These are phyloP conservation scores for Portevinia maculata DNA, from an alignment of 2,888 invertebrate genomes.

Conservation along the genomic window DNA sequence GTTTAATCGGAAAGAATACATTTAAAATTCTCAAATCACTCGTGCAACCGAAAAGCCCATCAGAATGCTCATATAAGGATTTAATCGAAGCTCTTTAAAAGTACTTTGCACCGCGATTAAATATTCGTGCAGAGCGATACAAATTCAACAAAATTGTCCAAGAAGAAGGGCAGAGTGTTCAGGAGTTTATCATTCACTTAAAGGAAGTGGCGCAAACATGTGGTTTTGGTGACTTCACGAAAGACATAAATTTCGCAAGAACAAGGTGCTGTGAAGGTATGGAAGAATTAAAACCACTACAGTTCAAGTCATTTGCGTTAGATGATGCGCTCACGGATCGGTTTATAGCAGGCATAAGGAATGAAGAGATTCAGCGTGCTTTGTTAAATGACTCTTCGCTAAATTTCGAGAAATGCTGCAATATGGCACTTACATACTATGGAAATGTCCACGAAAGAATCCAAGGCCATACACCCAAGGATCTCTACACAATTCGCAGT, in stretches of 20 bases:
- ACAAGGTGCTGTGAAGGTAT: conserved; percentile 2
- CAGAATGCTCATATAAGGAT: background rate
- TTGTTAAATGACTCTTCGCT: conserved; percentile 39
- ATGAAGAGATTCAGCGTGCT: conserved; percentile 19
- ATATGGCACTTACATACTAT: conserved; percentile 33
- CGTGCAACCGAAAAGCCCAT: conserved; percentile 11
- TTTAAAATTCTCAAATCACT: conserved; percentile 3
- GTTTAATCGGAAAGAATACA: conserved; percentile 11
- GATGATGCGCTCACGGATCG: conserved; percentile 32
- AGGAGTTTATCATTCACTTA: conserved; percentile 7
- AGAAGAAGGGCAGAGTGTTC: conserved; percentile 27
- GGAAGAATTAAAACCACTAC: conserved; percentile 17
- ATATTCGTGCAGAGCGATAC: conserved; percentile 16
- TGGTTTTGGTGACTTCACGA: conserved; percentile 9
- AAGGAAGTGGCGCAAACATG: conserved; percentile 9
- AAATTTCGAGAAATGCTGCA: conserved; percentile 38
- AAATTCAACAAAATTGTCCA: conserved; percentile 23
- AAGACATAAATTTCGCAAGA: background rate
- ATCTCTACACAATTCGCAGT: too few relatives aligned
- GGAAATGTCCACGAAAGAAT: conserved; percentile 26
- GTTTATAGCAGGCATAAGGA: conserved; percentile 16
- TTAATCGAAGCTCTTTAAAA: background rate
- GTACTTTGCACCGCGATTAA: conserved; percentile 13
- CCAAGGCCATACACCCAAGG: too few relatives aligned
- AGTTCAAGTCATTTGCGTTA: conserved; percentile 19